Conservation (phyloP, 2,797 vertebrate genomes). For the Heteromormyrus szaboi region DNA sequence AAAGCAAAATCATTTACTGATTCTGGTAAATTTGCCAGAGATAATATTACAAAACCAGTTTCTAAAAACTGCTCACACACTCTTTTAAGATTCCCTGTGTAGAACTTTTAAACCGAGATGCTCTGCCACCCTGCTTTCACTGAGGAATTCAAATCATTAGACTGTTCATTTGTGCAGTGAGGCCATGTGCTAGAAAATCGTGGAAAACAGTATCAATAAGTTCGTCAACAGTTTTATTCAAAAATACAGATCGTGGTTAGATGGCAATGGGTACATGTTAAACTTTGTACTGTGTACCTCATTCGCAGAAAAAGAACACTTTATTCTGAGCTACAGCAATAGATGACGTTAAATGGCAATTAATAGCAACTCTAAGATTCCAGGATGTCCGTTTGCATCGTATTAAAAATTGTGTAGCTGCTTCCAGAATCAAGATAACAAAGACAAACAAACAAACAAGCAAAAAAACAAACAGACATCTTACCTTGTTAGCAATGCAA, state of each 20-base stretch:
- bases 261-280: background rate
- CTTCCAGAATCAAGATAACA: background rate
- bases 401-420: background rate
- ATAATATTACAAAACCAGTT: background rate
- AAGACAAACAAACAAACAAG: background rate
- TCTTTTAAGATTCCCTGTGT: background rate
- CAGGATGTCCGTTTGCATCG: background rate
- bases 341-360: background rate
- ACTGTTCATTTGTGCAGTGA: background rate
- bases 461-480: background rate
- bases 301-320: background rate
- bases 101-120: background rate
- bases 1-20: background rate
- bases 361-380: background rate
- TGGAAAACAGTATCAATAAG: background rate
- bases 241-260: background rate
- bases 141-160: background rate
- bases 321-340: background rate
- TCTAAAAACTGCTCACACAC: background rate
- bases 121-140: background rate
- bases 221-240: background rate
- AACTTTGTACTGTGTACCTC: background rate
- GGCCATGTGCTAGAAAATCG: background rate
- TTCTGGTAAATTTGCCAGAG: background rate
- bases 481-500: slow-evolving; percentile 9